phyloP scores from a whole-genome alignment of 2,113 vertebrate genomes.

The Rattus rattus region DNA sequence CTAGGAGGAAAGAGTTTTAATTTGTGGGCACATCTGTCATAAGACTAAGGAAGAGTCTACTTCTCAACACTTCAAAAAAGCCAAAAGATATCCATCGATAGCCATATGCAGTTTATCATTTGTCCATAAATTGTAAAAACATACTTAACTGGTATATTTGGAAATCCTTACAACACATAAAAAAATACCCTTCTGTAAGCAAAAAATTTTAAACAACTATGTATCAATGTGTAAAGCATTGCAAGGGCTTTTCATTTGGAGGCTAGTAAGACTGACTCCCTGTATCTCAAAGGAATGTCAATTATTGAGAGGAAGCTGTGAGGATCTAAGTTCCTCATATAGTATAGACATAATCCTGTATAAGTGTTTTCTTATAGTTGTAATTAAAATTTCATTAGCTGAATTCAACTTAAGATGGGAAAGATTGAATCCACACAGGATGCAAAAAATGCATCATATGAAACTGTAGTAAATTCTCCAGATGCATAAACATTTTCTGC shows the following conservation, averaged over 20 bases:
- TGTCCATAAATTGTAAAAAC: not conserved
- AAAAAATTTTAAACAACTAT: slow-evolving; percentile 32
- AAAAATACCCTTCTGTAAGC: not conserved
- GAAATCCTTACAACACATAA: not conserved
- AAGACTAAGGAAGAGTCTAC: not conserved
- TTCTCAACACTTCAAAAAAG: not conserved
- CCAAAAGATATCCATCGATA: not conserved
- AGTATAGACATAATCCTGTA: not conserved
- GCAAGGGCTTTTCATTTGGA: slow-evolving; percentile 38
- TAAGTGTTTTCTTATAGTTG: not conserved
- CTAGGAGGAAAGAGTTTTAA: not conserved
- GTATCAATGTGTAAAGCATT: slow-evolving; percentile 3
- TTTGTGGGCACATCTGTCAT: not conserved
- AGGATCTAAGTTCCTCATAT: not conserved
- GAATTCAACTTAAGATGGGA: not conserved
- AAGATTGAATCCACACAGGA: not conserved
- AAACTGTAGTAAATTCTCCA: not conserved
- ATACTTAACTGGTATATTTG: not conserved
- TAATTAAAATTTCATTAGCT: not conserved
- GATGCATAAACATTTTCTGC: not conserved
- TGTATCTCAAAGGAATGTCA: not conserved
- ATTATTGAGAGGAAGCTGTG: not conserved
- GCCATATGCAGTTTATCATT: not conserved
- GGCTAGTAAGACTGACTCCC: not conserved
- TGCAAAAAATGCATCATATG: not conserved